Conservation (phyloP, 2,888 invertebrate species). For the Ramazzottius varieornatus region DNA sequence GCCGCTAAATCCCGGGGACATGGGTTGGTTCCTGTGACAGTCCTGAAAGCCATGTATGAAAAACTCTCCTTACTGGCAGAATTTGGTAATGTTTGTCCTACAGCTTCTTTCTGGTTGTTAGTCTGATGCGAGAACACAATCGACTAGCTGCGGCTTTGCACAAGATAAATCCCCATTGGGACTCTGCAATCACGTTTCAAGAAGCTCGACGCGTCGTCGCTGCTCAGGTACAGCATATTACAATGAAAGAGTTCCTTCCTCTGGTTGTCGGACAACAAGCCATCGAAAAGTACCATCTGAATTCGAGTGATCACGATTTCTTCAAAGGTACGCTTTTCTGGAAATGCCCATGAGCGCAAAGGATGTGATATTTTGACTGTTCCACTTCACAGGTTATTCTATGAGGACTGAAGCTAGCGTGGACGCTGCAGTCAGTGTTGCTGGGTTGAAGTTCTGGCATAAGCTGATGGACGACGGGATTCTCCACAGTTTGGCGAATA, state of each 20-base stretch:
- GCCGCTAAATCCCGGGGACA: neutral
- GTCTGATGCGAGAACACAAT: slow-evolving; percentile 3
- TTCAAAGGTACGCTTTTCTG: neutral
- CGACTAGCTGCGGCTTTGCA: neutral
- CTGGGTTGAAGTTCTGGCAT: neutral
- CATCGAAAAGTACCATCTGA: neutral
- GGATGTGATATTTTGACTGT: no score
- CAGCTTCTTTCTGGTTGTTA: neutral
- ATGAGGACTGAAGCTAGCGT: neutral
- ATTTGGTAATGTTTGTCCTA: no score
- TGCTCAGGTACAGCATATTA: neutral
- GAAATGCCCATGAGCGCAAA: no score
- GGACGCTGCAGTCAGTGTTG: neutral
- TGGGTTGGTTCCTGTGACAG: neutral
- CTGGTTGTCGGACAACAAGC: neutral
- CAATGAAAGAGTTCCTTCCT: neutral
- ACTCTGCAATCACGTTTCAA: neutral
- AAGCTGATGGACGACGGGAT: neutral
- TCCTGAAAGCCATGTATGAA: neutral
- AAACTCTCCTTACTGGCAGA: no score
- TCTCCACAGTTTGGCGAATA: neutral
- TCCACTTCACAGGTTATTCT: neutral
- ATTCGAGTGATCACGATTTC: neutral
- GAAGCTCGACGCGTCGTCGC: neutral
- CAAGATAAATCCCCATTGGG: neutral